phyloP scores from a whole-genome alignment of 2,113 vertebrate genomes.

The Prolemur simus region DNA sequence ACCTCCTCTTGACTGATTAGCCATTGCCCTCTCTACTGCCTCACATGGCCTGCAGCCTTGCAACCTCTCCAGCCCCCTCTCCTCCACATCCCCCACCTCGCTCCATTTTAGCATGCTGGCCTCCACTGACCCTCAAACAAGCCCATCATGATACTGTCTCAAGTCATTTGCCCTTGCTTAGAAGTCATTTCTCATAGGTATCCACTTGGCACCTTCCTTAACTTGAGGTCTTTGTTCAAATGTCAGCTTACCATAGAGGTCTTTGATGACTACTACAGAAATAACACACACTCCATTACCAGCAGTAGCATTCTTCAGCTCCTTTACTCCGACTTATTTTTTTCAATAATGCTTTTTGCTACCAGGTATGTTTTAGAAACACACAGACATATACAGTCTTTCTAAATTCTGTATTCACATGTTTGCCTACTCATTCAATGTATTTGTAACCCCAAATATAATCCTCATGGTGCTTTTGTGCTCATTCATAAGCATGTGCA shows the following conservation, averaged over 20 bases:
- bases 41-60: background rate
- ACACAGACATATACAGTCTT: background rate
- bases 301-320: background rate
- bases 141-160: background rate
- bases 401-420: background rate
- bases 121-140: background rate
- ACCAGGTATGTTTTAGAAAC: background rate
- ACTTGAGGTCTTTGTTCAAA: background rate
- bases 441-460: background rate
- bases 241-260: background rate
- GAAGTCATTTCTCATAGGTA: background rate
- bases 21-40: background rate
- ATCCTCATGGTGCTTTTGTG: background rate
- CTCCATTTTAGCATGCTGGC: background rate
- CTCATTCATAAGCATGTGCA: background rate
- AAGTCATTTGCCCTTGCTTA: background rate
- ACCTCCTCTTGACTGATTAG: background rate
- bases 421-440: background rate
- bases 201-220: background rate
- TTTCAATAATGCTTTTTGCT: background rate
- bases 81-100: accelerated
- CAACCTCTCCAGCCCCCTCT: accelerated
- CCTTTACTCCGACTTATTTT: background rate
- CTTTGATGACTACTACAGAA: background rate
- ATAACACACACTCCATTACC: background rate